These are phyloP conservation scores for Rhabdophis nuchalis DNA, from an alignment of 2,797 vertebrate species.

Conservation along the genomic window DNA sequence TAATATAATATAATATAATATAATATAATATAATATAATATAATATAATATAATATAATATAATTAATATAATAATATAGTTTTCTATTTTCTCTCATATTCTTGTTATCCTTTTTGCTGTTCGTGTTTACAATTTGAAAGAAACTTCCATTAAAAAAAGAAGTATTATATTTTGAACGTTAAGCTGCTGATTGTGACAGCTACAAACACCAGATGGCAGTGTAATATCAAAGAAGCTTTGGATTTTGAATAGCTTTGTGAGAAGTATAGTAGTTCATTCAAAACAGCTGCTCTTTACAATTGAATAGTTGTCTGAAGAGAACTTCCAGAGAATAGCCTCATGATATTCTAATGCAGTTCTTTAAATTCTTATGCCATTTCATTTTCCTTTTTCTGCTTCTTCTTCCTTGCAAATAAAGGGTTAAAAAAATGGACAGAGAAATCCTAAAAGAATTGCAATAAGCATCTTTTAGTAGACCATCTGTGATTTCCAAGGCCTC, in stretches of 20 bases:
- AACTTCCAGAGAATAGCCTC: background rate
- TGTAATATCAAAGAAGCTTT: background rate
- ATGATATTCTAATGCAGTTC: background rate
- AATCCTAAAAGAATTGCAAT: background rate
- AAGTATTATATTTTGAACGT: background rate
- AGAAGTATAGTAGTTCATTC: background rate
- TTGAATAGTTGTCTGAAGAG: background rate
- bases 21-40: too few relatives aligned
- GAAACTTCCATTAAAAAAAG: background rate
- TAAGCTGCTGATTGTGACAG: background rate
- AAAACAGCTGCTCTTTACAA: background rate
- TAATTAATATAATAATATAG: too few relatives aligned
- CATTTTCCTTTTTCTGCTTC: background rate
- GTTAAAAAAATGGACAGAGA: background rate
- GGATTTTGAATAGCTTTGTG: background rate
- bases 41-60: too few relatives aligned
- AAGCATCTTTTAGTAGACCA: background rate
- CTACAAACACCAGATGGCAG: constrained; percentile 47
- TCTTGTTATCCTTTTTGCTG: background rate
- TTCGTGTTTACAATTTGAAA: background rate
- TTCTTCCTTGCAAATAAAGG: background rate
- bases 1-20: too few relatives aligned
- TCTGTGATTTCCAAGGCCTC: background rate
- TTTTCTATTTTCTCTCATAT: background rate
- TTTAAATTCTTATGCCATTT: background rate